Conservation (phyloP, 2,797 vertebrate genomes). For the Syngnathus rostellatus region DNA sequence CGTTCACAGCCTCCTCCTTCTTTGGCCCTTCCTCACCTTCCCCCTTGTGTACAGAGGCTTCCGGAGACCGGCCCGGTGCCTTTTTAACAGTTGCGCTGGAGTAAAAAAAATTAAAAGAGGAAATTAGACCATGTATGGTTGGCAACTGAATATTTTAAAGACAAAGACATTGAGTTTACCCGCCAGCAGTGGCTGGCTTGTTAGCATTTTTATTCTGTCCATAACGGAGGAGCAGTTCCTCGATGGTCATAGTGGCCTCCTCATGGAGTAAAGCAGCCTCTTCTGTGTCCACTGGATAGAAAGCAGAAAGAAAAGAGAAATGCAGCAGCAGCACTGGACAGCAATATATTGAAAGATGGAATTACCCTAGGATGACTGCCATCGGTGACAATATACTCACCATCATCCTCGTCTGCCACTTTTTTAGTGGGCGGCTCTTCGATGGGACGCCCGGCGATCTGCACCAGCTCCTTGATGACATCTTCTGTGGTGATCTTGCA, state of each 20-base stretch:
- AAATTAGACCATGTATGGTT: neutral
- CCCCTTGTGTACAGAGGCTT: constrained; percentile 56
- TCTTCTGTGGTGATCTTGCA: constrained; percentile 86
- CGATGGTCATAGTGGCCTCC: constrained; percentile 98
- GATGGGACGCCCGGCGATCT: constrained; percentile 86
- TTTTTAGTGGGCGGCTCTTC: constrained; percentile 82
- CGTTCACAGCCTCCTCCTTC: constrained; percentile 77
- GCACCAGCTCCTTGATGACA: constrained; percentile 89
- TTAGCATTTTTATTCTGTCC: constrained; percentile 84
- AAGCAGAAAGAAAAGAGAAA: neutral
- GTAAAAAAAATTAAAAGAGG: neutral
- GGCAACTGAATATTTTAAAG: neutral
- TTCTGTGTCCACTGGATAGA: constrained; percentile 87
- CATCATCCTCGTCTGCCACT: constrained; percentile 94
- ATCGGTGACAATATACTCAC: constrained; percentile 59
- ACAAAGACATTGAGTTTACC: constrained; percentile 41
- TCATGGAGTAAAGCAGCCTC: constrained; percentile 93
- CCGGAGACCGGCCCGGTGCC: constrained; percentile 32
- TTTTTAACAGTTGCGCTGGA: constrained; percentile 65
- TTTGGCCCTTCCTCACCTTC: constrained; percentile 53
- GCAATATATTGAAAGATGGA: neutral
- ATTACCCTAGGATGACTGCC: neutral
- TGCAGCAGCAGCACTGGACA: neutral
- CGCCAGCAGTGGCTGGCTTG: constrained; percentile 66
- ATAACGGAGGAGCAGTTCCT: constrained; percentile 91